Evolutionary conservation across 2,797 vertebrate genomes (phyloP).

Genomic region (Alcedo atthis): DNA sequence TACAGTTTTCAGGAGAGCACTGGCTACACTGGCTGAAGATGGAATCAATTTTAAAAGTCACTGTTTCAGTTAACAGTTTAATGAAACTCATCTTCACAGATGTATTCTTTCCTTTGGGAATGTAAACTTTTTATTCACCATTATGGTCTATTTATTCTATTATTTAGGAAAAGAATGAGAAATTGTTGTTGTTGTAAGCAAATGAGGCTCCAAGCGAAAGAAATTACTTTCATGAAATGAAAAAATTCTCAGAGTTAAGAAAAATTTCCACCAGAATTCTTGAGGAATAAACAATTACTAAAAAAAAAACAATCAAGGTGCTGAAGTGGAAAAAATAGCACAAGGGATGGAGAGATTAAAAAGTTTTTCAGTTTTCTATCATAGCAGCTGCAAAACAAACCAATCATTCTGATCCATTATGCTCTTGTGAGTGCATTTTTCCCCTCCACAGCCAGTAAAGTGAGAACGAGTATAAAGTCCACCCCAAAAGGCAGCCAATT

Average conservation of each 20-base stretch:
- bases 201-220: not conserved
- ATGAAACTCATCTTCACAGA: slow-evolving; percentile 71
- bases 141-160: slow-evolving; percentile 35
- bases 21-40: slow-evolving; percentile 16
- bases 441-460: not conserved
- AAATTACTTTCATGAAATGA: not conserved
- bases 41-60: slow-evolving; percentile 65
- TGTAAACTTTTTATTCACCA: slow-evolving; percentile 55
- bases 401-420: not conserved
- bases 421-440: not conserved
- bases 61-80: slow-evolving; percentile 52
- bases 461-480: not conserved
- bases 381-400: not conserved
- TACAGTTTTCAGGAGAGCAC: not conserved
- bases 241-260: not conserved
- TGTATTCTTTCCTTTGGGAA: slow-evolving; percentile 65
- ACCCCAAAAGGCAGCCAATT: not conserved
- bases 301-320: not conserved
- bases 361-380: not conserved
- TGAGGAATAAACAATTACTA: not conserved
- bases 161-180: slow-evolving; percentile 44
- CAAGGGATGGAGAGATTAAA: not conserved
- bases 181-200: slow-evolving; percentile 18
- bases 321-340: not conserved
- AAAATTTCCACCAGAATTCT: slow-evolving; percentile 11